Base-by-base conservation (phyloP, 1,140 invertebrate genomes). In the Choristoneura fumiferana region DNA sequence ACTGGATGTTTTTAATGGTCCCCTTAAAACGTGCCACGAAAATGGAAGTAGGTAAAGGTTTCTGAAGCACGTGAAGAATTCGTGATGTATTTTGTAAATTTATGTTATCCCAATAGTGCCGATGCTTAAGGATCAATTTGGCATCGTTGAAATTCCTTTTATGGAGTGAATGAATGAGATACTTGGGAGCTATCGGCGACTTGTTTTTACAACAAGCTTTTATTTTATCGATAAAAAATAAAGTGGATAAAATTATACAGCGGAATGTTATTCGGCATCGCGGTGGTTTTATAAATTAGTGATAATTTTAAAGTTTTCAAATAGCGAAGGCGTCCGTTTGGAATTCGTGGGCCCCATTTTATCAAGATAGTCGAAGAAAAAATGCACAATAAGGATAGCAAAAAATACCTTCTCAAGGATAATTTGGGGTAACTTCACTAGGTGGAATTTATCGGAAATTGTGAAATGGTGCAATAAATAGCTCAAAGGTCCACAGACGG, bases 41-140 rank as follows among this genome's bases (percentile, higher is more conserved):
- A 78, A 76, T 79, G 69, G 71, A 76, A 70, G 64, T 64, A 40
- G 34, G 22, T 57, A 57, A 57, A 12, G 67, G 77, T 76, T 71
- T 72, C 62, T 62, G 70, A 76, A 72, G 68, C 64, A 74, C 63
- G 69, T 66, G 52, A 79, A 63, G 83, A 79, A 86, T 86, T 78
- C 76, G 53, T 71, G 58, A 70, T 76, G 58, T 70, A 69, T 77
- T 78, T 83, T 67, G 64, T 67, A 59, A 60, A 66, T 70, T 85
- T 76, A 88, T 88, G 85, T 70, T 85, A 54, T 61, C 82, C 78
- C 76, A 73, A 74, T 88, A 73, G 43, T 52, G 34, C 66, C 76
- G 79, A 84, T 84, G 78, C 81, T 81, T 88, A 86, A 83, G 80
- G 81, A 85, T 80, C 79, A 88, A 77, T 85, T 88, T 85, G 65